Base-by-base conservation (phyloP, 2,797 vertebrate genomes). In the Melopsittacus undulatus region DNA sequence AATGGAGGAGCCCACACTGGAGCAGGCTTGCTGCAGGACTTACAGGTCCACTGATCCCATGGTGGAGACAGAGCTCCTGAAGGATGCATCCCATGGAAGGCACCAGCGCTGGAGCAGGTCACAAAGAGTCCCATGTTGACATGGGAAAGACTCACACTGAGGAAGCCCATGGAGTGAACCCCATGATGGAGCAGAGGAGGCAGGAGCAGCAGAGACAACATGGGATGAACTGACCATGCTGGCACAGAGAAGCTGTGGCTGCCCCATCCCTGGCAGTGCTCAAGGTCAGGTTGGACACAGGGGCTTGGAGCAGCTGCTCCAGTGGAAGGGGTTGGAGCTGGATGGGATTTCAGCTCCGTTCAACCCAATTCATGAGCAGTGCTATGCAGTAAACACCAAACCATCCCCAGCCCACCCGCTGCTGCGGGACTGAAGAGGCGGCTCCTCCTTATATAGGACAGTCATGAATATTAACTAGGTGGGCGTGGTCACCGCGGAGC, bases 351-450 rank as follows among this genome's bases (percentile, higher is more conserved):
- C 32, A 54, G 5, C 1, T 22, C 32, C 5, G 20, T n/a, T 56
- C 20, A 56, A 4, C 20, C 12, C 54, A 13, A 12, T 13, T 19
- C 52, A 19, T 4, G 51, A 32, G 29, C 29, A 32, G 18, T 0
- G 30, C 52, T 32, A 3, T 4, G 12, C 52, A 13, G 12, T 1
- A 1, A 21, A 4, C 29, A 27, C 18, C 29, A 32, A 32, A 29
- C 18, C 0, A 52, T 0, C 0, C 52, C 30, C 12, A 6, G 1
- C 0, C 16, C 27, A 9, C 17, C 17, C 51, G 1, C 11, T 5
- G 4, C 11, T 3, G 8, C 11, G 3, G 19, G 18, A 32, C 17
- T 0, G 30, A 56, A 8, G 12, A 6, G 19, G 12, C 12, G 30
- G 30, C 30, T 21, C 19, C 11, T 52, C 29, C 7, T 54, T 54